These are phyloP conservation scores for Spialia ferax DNA, from an alignment of 2,888 invertebrate species.

Conservation along the genomic window DNA sequence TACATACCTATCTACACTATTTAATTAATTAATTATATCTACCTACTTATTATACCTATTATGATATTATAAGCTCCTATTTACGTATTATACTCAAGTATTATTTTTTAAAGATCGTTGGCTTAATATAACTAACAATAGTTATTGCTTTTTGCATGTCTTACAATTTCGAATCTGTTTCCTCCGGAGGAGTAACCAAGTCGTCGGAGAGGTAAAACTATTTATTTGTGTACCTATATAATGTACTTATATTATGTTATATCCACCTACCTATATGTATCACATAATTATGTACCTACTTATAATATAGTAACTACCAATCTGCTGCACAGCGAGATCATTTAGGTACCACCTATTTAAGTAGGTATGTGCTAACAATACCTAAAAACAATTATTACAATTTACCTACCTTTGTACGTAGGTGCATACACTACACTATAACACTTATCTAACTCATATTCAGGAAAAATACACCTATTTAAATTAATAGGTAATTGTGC, in stretches of 20 bases:
- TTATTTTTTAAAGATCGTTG: background rate
- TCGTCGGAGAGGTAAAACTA: conserved; percentile 85
- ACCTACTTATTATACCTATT: no score
- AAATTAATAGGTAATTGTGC: no score
- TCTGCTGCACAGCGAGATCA: conserved; percentile 9
- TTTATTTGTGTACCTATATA: conserved; percentile 6
- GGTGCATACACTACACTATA: no score
- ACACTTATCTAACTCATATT: no score
- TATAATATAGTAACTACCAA: background rate
- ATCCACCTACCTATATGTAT: no score
- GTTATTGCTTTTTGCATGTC: conserved; percentile 89
- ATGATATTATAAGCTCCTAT: no score
- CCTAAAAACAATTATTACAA: no score
- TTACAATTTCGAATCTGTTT: conserved; percentile 90
- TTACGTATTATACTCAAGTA: background rate
- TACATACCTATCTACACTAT: no score
- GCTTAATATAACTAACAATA: conserved; percentile 70
- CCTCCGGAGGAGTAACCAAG: conserved; percentile 88
- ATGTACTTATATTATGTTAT: conserved; percentile 37
- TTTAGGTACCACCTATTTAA: background rate
- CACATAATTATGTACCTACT: no score
- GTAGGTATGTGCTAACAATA: background rate
- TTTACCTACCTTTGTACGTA: no score
- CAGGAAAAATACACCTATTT: no score
- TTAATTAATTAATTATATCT: no score